phyloP scores from a whole-genome alignment of 2,888 invertebrate genomes.

The Linnaemya vulpina region DNA sequence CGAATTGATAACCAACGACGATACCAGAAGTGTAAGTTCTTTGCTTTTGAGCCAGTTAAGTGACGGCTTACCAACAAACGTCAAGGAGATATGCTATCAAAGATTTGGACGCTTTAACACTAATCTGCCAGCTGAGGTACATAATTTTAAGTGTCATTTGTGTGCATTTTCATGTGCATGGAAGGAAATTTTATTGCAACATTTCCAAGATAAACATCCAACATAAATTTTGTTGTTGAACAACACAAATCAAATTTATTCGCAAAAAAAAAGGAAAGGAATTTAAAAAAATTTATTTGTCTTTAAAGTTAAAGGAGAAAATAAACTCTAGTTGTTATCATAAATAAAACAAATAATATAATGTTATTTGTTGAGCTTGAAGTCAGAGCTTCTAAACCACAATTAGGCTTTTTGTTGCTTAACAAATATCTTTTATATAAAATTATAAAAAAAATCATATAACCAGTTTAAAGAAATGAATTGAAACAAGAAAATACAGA shows the following conservation, averaged over 20 bases:
- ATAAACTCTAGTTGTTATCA: no score
- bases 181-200: constrained; percentile 76
- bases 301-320: no score
- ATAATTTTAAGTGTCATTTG: constrained; percentile 78
- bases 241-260: neutral
- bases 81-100: constrained; percentile 77
- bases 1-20: constrained; percentile 7
- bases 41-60: constrained; percentile 37
- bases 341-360: no score
- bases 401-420: no score
- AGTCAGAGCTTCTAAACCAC: no score
- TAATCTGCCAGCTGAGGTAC: constrained; percentile 73
- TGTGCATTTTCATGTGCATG: constrained; percentile 78
- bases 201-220: constrained; percentile 77
- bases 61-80: constrained; percentile 40
- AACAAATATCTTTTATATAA: no score
- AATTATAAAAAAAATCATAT: no score
- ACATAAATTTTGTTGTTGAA: constrained; percentile 65
- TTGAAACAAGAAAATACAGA: no score
- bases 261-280: constrained; percentile 7
- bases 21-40: constrained; percentile 17
- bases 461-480: no score
- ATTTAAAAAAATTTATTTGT: constrained; percentile 19
- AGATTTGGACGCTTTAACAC: constrained; percentile 77
- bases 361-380: no score